These are phyloP conservation scores for Apteryx mantelli DNA, from an alignment of 2,113 vertebrate species.

Conservation along the genomic window DNA sequence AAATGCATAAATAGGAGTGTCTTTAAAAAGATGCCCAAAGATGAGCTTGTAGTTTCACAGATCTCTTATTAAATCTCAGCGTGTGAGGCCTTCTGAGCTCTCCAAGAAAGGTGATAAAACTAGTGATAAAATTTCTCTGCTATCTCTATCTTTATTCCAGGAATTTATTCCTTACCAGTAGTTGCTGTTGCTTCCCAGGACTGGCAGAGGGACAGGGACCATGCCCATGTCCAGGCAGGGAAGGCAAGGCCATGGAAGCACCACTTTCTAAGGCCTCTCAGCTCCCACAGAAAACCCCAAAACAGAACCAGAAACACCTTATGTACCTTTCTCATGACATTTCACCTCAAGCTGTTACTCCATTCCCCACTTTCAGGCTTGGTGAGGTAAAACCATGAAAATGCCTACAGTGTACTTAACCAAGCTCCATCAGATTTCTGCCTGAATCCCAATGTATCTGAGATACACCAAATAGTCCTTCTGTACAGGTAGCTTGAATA, in stretches of 20 bases:
- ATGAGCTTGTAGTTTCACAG: conserved; percentile 33
- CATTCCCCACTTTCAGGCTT: background rate
- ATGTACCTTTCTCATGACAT: background rate
- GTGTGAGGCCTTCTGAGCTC: conserved; percentile 29
- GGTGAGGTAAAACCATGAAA: background rate
- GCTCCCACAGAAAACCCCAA: background rate
- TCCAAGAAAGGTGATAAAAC: conserved; percentile 12
- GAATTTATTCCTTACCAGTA: background rate
- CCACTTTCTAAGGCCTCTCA: background rate
- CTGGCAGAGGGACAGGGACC: background rate
- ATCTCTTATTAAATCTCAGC: conserved; percentile 49
- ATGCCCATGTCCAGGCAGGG: fast-evolving
- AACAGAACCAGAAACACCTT: background rate
- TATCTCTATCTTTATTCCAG: background rate
- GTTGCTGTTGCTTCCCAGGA: background rate
- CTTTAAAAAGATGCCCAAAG: conserved; percentile 28
- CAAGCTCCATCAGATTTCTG: background rate
- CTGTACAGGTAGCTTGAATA: conserved; percentile 43
- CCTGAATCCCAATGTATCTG: background rate
- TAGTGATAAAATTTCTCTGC: background rate
- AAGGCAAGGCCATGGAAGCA: background rate
- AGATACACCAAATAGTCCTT: conserved; percentile 21
- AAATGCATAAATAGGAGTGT: background rate
- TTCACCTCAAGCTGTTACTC: background rate
- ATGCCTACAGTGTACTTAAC: background rate